A percentile compares a stretch with the other conserved stretches of the same genome.
Evolutionary conservation across 2,113 vertebrate genomes (phyloP).

Genomic region (Scophthalmus maximus): DNA sequence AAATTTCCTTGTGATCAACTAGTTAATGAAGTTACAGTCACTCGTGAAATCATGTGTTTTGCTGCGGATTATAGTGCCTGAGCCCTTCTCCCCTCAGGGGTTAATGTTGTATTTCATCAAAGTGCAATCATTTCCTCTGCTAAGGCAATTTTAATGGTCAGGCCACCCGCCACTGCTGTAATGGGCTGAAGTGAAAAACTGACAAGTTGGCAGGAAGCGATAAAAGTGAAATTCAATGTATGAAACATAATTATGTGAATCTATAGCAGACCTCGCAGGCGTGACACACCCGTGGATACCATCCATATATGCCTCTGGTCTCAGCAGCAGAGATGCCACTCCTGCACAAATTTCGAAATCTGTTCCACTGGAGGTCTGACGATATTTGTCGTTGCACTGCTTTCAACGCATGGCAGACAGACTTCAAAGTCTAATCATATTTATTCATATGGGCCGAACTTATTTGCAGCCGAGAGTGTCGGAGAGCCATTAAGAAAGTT

Average conservation of each 20-base stretch:
- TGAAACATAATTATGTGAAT: not conserved
- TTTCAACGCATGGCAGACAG: constrained; percentile 14
- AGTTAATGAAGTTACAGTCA: too few species aligned
- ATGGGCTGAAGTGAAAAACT: not conserved
- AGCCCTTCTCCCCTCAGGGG: not conserved
- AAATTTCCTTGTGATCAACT: too few species aligned
- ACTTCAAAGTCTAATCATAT: constrained; percentile 67
- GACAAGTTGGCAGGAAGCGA: not conserved
- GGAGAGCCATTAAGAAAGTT: constrained; percentile 41
- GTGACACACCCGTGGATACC: not conserved
- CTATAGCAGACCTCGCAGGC: constrained; percentile 6
- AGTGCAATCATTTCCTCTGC: not conserved
- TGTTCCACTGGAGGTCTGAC: constrained; percentile 29
- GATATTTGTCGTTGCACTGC: constrained; percentile 38
- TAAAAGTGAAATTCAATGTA: constrained; percentile 11
- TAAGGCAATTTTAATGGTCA: not conserved
- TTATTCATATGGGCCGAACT: constrained; percentile 57
- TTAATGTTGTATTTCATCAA: not conserved
- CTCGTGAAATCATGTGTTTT: not conserved
- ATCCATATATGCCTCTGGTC: not conserved
- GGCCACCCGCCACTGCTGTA: too few species aligned
- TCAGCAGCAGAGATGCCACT: constrained; percentile 12
- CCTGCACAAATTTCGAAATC: constrained; percentile 20
- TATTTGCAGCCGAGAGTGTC: constrained; percentile 41
- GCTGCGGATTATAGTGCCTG: not conserved